These are phyloP conservation scores for Pristionchus entomophagus DNA, from an alignment of 2,888 invertebrate species.

Conservation along the genomic window DNA sequence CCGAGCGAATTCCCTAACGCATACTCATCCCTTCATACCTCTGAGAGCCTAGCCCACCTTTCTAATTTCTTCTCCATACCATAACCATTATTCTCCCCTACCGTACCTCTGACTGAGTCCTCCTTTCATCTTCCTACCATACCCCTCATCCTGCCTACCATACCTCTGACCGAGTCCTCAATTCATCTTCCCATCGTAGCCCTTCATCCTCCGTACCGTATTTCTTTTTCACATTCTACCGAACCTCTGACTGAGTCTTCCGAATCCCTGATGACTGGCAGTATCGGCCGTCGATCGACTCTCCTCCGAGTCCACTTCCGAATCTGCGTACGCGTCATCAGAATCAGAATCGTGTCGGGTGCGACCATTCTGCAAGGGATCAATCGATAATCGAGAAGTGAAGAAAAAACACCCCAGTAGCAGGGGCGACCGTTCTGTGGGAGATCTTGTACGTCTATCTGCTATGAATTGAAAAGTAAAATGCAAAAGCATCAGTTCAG, in stretches of 20 bases:
- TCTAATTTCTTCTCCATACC: too few relatives aligned
- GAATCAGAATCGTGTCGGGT: background rate
- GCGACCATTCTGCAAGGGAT: background rate
- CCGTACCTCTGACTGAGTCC: too few relatives aligned
- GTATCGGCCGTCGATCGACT: constrained; percentile 25
- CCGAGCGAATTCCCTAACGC: too few relatives aligned
- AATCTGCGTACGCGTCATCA: background rate
- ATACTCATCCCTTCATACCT: background rate
- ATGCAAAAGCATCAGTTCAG: too few relatives aligned
- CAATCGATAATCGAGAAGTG: background rate
- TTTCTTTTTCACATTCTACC: too few relatives aligned
- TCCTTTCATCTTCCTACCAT: background rate
- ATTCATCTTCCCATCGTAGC: background rate
- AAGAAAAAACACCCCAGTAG: background rate
- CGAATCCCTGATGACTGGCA: background rate
- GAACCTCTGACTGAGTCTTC: constrained; percentile 4
- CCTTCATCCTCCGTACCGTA: background rate
- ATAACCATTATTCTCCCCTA: background rate
- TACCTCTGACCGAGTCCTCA: background rate
- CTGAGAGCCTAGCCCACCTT: background rate
- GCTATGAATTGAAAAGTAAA: too few relatives aligned
- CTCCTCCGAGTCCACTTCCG: constrained; percentile 21
- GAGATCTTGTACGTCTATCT: too few relatives aligned
- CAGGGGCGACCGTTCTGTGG: background rate
- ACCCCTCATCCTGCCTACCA: background rate